These are phyloP conservation scores for Hippocampus comes DNA, from an alignment of 2,113 vertebrate genomes.

Conservation along the genomic window DNA sequence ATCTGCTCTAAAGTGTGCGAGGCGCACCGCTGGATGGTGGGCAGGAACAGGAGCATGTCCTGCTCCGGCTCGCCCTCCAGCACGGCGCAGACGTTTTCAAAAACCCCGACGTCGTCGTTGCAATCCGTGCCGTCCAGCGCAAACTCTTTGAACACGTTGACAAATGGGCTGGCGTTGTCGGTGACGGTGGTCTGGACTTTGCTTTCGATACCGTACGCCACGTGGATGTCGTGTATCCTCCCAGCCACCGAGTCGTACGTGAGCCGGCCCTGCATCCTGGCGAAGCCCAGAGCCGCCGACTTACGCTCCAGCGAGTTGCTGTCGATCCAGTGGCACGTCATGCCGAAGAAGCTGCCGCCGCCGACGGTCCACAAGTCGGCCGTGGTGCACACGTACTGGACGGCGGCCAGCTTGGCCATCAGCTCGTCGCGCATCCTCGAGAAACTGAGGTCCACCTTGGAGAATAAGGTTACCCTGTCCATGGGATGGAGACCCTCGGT, in stretches of 20 bases:
- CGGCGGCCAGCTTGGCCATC: constrained; percentile 50
- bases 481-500: constrained; percentile 65
- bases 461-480: constrained; percentile 62
- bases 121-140: constrained; percentile 38
- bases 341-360: constrained; percentile 67
- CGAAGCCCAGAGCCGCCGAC: constrained; percentile 63
- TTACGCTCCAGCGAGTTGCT: constrained; percentile 57
- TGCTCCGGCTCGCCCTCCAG: constrained; percentile 63
- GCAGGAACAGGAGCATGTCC: constrained; percentile 66
- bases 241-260: constrained; percentile 58
- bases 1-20: constrained; percentile 67
- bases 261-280: constrained; percentile 53
- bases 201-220: constrained; percentile 63
- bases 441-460: constrained; percentile 62
- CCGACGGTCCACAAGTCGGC: constrained; percentile 67
- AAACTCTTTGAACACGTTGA: constrained; percentile 69
- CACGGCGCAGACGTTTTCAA: constrained; percentile 58
- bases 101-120: constrained; percentile 61
- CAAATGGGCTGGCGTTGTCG: constrained; percentile 68
- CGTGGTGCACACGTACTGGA: constrained; percentile 72
- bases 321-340: constrained; percentile 74
- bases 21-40: constrained; percentile 61
- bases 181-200: constrained; percentile 69
- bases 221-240: constrained; percentile 65
- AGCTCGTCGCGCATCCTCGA: constrained; percentile 66